Evolutionary conservation across 2,113 vertebrate species (phyloP).

Genomic region (Melanostigma gelatinosum): DNA sequence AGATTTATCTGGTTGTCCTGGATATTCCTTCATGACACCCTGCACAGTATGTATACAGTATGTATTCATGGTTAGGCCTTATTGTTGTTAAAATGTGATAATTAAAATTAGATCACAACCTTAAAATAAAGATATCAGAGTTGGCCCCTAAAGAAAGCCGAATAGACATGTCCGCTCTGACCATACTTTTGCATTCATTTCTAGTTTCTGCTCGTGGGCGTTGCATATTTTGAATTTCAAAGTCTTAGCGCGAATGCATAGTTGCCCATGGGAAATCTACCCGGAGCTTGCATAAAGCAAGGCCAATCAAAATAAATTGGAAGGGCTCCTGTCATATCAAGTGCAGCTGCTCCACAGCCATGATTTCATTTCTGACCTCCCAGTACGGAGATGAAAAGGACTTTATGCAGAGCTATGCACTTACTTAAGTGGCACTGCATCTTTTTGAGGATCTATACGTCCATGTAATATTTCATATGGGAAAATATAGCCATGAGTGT

Average conservation of each 20-base stretch:
- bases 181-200: conserved; percentile 41
- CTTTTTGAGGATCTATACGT: neutral
- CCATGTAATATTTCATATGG: conserved; percentile 2
- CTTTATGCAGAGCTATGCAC: conserved; percentile 15
- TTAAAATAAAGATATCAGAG: conserved; percentile 20
- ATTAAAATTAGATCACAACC: neutral
- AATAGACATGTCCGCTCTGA: neutral
- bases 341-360: conserved; percentile 69
- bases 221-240: conserved; percentile 51
- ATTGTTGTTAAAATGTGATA: neutral
- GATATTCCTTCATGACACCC: conserved; percentile 2
- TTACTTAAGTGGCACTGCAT: conserved; percentile 12
- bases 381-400: conserved; percentile 34
- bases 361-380: conserved; percentile 66
- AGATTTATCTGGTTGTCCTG: conserved; percentile 23
- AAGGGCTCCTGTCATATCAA: conserved; percentile 67
- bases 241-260: conserved; percentile 53
- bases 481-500: neutral
- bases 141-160: conserved; percentile 6
- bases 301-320: conserved; percentile 79
- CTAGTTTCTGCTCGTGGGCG: conserved; percentile 20
- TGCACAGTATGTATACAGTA: neutral
- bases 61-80: neutral
- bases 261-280: conserved; percentile 62
- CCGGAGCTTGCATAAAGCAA: conserved; percentile 61